A percentile compares a stretch with the other conserved stretches of the same genome.
These are phyloP conservation scores for Apis dorsata DNA, from an alignment of 1,140 invertebrate species.

Conservation along the genomic window DNA sequence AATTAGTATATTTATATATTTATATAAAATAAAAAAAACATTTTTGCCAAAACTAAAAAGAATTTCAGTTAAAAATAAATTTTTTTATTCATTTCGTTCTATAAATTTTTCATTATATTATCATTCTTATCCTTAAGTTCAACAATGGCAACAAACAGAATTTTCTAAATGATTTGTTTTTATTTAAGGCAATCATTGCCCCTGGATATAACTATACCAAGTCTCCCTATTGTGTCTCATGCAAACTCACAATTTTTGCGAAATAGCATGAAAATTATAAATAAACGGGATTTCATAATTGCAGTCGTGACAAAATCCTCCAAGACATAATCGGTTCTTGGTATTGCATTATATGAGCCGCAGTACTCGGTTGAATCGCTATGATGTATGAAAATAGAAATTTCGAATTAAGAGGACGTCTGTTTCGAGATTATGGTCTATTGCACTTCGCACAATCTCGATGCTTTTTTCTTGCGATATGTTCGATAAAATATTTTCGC, in stretches of 20 bases:
- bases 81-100: no score
- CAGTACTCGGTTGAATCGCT: not conserved
- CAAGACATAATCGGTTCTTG: conserved; percentile 15
- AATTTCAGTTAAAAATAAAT: no score
- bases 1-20: no score
- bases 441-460: not conserved
- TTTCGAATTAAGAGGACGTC: not conserved
- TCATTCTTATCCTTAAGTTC: no score
- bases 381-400: not conserved
- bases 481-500: not conserved
- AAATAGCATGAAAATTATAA: not conserved
- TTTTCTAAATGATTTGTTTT: not conserved
- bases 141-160: no score
- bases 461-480: no score
- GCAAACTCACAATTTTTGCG: not conserved
- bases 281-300: not conserved
- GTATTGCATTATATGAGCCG: not conserved
- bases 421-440: not conserved
- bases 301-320: not conserved
- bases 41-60: no score
- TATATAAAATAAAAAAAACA: no score
- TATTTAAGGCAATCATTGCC: not conserved
- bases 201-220: no score
- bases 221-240: not conserved
- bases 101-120: no score